Percentiles rank a stretch among this genome's conserved stretches.
Evolutionary conservation across 2,797 vertebrate genomes (phyloP).

Genomic region (Diplodus puntazzo): DNA sequence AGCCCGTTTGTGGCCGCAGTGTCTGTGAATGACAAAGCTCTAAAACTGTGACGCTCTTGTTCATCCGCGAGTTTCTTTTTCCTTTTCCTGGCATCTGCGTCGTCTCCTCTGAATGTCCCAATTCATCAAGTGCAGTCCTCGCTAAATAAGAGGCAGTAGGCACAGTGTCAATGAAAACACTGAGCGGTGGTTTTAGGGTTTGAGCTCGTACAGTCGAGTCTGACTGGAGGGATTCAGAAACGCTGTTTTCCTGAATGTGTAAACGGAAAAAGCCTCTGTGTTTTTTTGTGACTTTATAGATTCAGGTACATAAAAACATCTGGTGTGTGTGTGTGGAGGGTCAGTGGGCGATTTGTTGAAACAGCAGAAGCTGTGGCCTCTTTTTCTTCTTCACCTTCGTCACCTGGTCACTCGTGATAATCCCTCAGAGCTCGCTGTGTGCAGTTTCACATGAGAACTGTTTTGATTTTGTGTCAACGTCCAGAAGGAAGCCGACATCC

Average conservation of each 20-base stretch:
- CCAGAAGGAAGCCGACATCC: too few relatives aligned
- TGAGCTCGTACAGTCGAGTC: conserved; percentile 22
- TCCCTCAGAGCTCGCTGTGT: too few relatives aligned
- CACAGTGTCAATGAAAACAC: conserved; percentile 42
- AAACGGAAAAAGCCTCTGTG: conserved; percentile 32
- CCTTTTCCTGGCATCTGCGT: not conserved
- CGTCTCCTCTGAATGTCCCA: conserved; percentile 25
- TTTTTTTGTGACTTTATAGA: conserved; percentile 5
- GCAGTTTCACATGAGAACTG: too few relatives aligned
- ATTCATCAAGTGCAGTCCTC: conserved; percentile 30
- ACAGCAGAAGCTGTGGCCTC: not conserved
- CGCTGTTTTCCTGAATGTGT: not conserved
- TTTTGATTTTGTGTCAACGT: too few relatives aligned
- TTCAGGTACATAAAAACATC: conserved; percentile 25
- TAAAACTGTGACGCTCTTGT: conserved; percentile 22
- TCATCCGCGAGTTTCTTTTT: not conserved
- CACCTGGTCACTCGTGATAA: too few relatives aligned
- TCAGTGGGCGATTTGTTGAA: conserved; percentile 26
- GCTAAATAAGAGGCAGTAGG: conserved; percentile 4
- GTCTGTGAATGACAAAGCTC: not conserved
- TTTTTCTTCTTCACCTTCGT: too few relatives aligned
- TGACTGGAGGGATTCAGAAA: conserved; percentile 15
- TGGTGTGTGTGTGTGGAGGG: not conserved
- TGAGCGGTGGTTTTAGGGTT: conserved; percentile 6
- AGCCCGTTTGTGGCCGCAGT: not conserved